Evolutionary conservation across 30 jellyfish, hydroid and myxozoan genomes (phyloP).

Genomic region (Calvadosia cruxmelitensis): DNA sequence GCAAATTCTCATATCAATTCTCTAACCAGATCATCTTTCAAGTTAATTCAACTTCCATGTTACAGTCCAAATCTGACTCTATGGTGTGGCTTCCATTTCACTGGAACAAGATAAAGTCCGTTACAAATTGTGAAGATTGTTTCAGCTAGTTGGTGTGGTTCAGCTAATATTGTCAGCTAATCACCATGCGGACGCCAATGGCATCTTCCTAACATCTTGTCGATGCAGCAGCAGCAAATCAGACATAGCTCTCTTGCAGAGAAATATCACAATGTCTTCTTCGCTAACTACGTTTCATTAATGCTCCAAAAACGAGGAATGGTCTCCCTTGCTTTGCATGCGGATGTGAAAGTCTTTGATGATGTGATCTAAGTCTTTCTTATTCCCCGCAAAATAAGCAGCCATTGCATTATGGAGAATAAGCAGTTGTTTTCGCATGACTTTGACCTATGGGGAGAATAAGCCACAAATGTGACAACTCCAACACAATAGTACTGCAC

Average conservation of each 20-base stretch:
- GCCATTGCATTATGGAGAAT: conserved; percentile 90
- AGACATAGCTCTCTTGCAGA: conserved; percentile 1
- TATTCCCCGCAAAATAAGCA: conserved; percentile 92
- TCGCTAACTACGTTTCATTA: too few species aligned
- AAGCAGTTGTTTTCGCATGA: conserved; percentile 89
- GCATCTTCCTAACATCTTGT: not conserved
- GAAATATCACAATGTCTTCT: not conserved
- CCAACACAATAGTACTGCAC: not conserved
- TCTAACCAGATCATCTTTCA: too few species aligned
- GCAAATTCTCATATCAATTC: too few species aligned
- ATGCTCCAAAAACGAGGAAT: conserved; percentile 79
- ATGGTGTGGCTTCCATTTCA: too few species aligned
- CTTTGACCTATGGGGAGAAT: conserved; percentile 62
- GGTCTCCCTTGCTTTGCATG: conserved; percentile 78
- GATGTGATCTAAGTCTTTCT: conserved; percentile 81
- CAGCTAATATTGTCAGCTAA: not conserved
- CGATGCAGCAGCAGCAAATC: conserved; percentile 1
- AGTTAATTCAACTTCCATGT: too few species aligned
- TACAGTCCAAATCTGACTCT: too few species aligned
- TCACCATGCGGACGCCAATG: not conserved
- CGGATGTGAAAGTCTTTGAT: conserved; percentile 90
- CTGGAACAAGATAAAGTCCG: too few species aligned
- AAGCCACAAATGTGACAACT: not conserved
- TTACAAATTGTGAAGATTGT: not conserved
- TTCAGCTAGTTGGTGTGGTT: not conserved